Conservation (phyloP, 2,113 vertebrate genomes). For the Austrofundulus limnaeus region DNA sequence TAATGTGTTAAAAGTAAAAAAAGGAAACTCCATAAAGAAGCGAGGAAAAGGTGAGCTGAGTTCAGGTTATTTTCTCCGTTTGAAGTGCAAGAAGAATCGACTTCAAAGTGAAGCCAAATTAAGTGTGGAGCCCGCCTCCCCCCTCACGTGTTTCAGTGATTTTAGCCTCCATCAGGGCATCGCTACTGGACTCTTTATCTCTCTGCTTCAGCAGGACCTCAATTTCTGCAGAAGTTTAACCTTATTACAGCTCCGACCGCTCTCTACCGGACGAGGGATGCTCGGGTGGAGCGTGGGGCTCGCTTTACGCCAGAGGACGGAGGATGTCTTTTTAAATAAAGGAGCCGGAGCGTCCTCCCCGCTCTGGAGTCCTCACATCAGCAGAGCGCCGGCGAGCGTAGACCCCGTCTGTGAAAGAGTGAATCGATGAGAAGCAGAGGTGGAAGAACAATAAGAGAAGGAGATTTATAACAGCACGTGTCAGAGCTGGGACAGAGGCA, state of each 20-base stretch:
- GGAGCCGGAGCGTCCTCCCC: conserved; percentile 34
- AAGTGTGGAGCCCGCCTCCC: conserved; percentile 37
- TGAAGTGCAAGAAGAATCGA: conserved; percentile 27
- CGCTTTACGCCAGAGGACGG: no score
- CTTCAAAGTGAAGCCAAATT: conserved; percentile 46
- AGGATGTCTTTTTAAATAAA: conserved; percentile 49
- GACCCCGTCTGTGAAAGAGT: conserved; percentile 39
- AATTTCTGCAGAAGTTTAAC: conserved; percentile 33
- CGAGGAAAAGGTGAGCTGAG: conserved; percentile 5
- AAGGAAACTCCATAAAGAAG: neutral
- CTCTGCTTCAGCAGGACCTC: conserved; percentile 26
- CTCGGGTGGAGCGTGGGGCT: no score
- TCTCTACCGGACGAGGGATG: neutral
- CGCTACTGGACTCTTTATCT: conserved; percentile 32
- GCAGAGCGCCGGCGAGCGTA: conserved; percentile 51
- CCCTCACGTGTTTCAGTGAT: conserved; percentile 34
- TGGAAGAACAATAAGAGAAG: neutral
- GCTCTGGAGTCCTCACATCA: conserved; percentile 50
- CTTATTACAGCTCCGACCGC: conserved; percentile 15
- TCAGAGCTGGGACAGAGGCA: no score
- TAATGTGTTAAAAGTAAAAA: neutral
- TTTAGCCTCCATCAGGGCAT: conserved; percentile 16
- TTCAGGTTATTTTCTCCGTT: conserved; percentile 8
- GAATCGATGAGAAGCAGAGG: conserved; percentile 46
- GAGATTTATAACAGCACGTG: conserved; percentile 9